Base-by-base conservation (phyloP, 2,888 invertebrate genomes). In the Plebejus anna region DNA sequence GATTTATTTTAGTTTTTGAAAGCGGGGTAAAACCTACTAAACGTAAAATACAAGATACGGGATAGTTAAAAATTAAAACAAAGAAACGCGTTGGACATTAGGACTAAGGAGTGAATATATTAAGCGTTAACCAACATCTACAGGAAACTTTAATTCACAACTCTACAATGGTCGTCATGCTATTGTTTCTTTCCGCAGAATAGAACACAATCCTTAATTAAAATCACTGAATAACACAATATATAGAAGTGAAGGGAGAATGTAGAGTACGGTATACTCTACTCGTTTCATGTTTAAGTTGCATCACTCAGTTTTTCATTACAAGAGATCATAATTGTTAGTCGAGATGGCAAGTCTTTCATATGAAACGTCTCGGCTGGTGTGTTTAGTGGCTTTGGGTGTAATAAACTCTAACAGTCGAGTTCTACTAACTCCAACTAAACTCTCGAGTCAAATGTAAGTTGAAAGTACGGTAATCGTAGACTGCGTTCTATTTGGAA, bases 401-500 rank as follows among this genome's bases (percentile, higher is more conserved):
- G 5, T 5, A 55, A 66, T 13, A 66, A 32, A 13, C 66, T 61
- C 9, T 32, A 66, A 66, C 36, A 66, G 32, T 32, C 66, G 13
- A 55, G 47, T 47, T 66, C 66, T 66, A 66, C 13, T 47, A 47
- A 47, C 47, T 9, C 47, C 9, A 47, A 47, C 47, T 9, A 9
- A 47, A 47, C 9, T 61, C 61, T 16, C 61, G 59, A 61, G 7
- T 22, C 22, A 22, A 22, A 22, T 28, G 9, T 59, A 22, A 47
- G 47, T 72, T 6, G 16, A 73, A 51, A 51, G 73, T 73, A 55
- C 73, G 11, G 51, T 55, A 28, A 55, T 28, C 73, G 32, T 28
- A 78, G 72, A 57, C 76, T 78, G 78, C 79, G 79, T 80, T 78
- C 76, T 80, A 51, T 55, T 72, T 77, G 80, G 80, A 80, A 81